Percentiles rank a stretch among this genome's conserved stretches.
These are phyloP conservation scores for Anisognathus igniventris DNA, from an alignment of 2,797 vertebrate species.

Conservation along the genomic window DNA sequence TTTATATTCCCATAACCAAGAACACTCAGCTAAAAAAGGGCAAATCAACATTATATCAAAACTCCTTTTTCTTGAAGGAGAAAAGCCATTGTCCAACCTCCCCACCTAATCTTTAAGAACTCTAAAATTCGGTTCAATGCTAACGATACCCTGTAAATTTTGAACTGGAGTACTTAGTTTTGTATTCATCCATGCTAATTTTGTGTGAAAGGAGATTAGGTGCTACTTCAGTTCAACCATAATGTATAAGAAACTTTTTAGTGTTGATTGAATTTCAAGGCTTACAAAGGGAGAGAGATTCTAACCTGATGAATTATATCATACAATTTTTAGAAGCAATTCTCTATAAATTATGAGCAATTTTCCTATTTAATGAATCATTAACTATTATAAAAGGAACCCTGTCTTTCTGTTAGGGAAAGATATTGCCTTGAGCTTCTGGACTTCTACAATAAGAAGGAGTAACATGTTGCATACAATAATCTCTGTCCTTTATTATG, in stretches of 20 bases:
- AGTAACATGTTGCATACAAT: not conserved
- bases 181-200: not conserved
- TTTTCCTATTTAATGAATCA: not conserved
- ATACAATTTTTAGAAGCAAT: not conserved
- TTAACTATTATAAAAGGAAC: not conserved
- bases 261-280: not conserved
- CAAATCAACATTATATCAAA: not conserved
- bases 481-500: not conserved
- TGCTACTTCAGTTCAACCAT: not conserved
- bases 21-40: not conserved
- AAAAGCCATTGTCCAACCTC: accelerated
- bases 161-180: not conserved
- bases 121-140: not conserved
- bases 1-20: not conserved
- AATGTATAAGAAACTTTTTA: not conserved
- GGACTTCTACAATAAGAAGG: not conserved
- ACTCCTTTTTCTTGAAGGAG: not conserved
- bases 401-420: not conserved
- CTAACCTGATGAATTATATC: not conserved
- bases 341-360: not conserved
- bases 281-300: not conserved
- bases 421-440: not conserved
- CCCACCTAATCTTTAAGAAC: not conserved
- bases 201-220: not conserved
- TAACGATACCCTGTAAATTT: not conserved